Base-by-base conservation (phyloP, 2,797 vertebrate genomes). In the Tokudaia tokunoshimensis region DNA sequence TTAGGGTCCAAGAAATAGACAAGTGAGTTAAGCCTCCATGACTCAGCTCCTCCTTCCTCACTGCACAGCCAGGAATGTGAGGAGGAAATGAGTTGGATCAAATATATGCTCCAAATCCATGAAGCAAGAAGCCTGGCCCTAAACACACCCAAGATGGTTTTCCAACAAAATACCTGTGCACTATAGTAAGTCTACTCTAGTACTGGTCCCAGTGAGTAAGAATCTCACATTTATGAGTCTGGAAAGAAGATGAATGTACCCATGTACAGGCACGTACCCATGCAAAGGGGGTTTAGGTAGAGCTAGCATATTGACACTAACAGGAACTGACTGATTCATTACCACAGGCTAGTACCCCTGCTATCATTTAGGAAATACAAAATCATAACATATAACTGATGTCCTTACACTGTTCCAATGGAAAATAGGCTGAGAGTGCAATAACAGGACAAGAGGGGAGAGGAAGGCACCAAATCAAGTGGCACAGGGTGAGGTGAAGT, bases 81-180 rank as follows among this genome's bases (percentile, higher is more conserved):
- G 70, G 34, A 94, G 93, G 94, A 96, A 97, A 91, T 96, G 95
- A 96, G 72, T 94, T 93, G 92, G 75, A 87, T 78, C 70, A 94
- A 95, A 97, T 93, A 65, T 91, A 2, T 91, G 70, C 55, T 72
- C 82, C 79, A 87, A 72, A 57, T 89, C 89, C 70, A 34, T 52
- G 57, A 95, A 96, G 50, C n/a, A 79, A 89, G 75, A 52, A 88
- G 65, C 22, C 37, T 65, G 92, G 1, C 95, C 84, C 57, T 84
- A 31, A 55, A 87, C 78, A 93, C 67, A 55, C 75, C 82, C 92
- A 92, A 84, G 41, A 75, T 81, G 55, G 80, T 81, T 94, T 96
- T 95, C 67, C 92, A 89, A 83, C 52, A 95, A 94, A 96, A 92
- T 81, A 63, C 13, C 81, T 24, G 59, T 85, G 10, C 41, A 94